Conservation (phyloP, 2,888 invertebrate species). For the Drosophila tripunctata region DNA sequence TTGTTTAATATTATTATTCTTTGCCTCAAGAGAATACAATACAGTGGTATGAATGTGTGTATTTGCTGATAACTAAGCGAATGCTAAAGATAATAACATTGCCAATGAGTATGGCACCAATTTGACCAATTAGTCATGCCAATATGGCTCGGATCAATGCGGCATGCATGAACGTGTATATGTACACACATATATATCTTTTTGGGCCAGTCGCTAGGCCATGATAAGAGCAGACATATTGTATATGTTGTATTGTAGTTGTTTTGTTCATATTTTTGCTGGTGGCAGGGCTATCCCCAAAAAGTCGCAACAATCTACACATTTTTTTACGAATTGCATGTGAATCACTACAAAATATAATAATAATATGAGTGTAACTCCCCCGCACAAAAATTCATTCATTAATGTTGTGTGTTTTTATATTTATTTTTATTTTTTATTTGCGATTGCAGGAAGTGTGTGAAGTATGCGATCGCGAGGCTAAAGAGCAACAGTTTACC, state of each 20-base stretch:
- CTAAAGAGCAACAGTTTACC: conserved; percentile 86
- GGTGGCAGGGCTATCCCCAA: conserved; percentile 40
- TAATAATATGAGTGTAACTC: background rate
- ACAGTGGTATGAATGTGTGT: background rate
- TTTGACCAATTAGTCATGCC: conserved; percentile 64
- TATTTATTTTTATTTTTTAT: background rate
- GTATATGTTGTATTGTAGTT: background rate
- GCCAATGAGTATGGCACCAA: conserved; percentile 24
- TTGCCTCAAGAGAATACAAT: no score
- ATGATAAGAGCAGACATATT: conserved; percentile 30
- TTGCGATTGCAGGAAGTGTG: conserved; percentile 88
- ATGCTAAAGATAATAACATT: conserved; percentile 61
- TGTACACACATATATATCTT: no score
- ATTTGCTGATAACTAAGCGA: conserved; percentile 47
- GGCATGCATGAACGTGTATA: background rate
- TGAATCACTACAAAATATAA: conserved; percentile 36
- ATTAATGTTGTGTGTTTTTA: conserved; percentile 10
- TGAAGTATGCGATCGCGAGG: conserved; percentile 88
- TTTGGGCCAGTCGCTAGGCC: conserved; percentile 33
- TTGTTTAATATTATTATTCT: conserved; percentile 35
- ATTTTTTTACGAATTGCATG: background rate
- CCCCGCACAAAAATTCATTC: conserved; percentile 7
- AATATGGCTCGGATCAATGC: conserved; percentile 13
- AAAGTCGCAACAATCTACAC: conserved; percentile 3
- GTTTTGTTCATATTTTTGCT: background rate